phyloP scores from a whole-genome alignment of 1,140 invertebrate genomes.

The Galendromus occidentalis region DNA sequence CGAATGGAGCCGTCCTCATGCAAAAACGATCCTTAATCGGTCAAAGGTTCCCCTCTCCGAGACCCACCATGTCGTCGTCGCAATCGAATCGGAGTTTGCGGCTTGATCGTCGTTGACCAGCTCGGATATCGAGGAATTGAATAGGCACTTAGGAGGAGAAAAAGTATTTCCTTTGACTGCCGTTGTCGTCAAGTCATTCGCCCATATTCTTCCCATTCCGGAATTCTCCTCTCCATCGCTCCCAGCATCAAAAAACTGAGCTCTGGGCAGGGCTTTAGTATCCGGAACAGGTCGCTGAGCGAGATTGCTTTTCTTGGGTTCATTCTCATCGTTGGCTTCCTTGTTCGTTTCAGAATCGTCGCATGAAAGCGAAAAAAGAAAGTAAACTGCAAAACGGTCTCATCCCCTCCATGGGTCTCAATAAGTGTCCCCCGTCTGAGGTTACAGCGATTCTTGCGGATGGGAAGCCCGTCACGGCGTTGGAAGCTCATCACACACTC shows the following conservation, averaged over 20 bases:
- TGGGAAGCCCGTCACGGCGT: slow-evolving; percentile 2
- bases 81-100: no score
- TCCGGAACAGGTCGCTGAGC: no score
- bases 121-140: no score
- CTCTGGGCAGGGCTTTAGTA: background rate
- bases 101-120: no score
- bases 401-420: slow-evolving; percentile 2
- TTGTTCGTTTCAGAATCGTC: slow-evolving; percentile 52
- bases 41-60: no score
- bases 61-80: no score
- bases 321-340: background rate
- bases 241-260: background rate
- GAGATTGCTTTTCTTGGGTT: background rate
- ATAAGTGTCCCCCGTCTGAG: slow-evolving; percentile 6
- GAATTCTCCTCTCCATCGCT: background rate
- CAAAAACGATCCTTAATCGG: no score
- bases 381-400: slow-evolving; percentile 64
- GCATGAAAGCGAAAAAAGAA: slow-evolving; percentile 94
- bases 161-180: no score
- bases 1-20: no score
- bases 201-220: no score
- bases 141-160: no score
- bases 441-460: slow-evolving; percentile 5
- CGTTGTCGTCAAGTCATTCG: no score
- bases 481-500: slow-evolving; percentile 1